Base-by-base conservation (phyloP, 2,113 vertebrate genomes). In the Sylvia atricapilla region DNA sequence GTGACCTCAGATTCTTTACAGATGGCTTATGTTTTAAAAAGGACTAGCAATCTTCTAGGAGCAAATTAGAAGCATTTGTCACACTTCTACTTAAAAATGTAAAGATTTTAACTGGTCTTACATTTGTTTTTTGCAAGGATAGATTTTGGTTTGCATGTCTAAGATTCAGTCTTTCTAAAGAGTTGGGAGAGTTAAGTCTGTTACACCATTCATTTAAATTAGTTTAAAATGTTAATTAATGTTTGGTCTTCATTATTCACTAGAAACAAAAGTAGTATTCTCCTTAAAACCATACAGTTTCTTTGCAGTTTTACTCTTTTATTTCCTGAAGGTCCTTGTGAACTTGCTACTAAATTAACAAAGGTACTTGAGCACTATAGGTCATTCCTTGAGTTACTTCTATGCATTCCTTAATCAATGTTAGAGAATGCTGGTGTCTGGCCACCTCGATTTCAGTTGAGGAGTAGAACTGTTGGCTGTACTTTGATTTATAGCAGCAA, bases 391-490 rank as follows among this genome's bases (percentile, higher is more conserved):
- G 7, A 21, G 78, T 72, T 87, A 62, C 27, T 27, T 70, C 44
- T 74, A 0, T 7, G 2, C 19, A 10, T 78, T 67, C 14, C 14
- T 6, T 72, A 28, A 25, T 78, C 37, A 9, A 0, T 31, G 7
- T 49, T 43, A n/a, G 24, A 50, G 52, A 55, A 66, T 27, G 30
- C 19, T 46, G 15, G 15, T 63, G 11, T 64, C 60, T 93, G 35
- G 15, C 58, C 12, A 24, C n/a, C 22, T 67, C 0, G 6, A 22
- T 90, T 95, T 82, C 30, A 18, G 7, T 7, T 43, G 78, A 63
- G 53, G 30, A 46, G 19, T 44, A 53, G 25, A 89, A 82, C 41
- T 50, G 30, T 63, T 47, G 84, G 31, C 21, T 78, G 15, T 63
- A n/a, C 33, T 76, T 46, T 25, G 24, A 52, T 68, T 77, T 67